Evolutionary conservation across 2,888 invertebrate genomes (phyloP).

Genomic region (Apamea monoglypha): DNA sequence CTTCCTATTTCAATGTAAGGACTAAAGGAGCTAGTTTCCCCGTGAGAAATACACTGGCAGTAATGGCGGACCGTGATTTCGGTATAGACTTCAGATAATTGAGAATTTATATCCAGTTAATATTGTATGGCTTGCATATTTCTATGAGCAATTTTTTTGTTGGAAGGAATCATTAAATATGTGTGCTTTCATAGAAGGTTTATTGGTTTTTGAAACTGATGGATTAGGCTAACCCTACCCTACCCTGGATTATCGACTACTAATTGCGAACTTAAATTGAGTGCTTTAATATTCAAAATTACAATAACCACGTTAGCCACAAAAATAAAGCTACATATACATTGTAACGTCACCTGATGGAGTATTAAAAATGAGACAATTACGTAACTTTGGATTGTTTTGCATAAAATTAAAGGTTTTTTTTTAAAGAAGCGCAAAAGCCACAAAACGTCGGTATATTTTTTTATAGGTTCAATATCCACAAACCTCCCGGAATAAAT

Average conservation of each 20-base stretch:
- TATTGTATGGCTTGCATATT: conserved; percentile 49
- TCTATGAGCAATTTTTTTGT: conserved; percentile 62
- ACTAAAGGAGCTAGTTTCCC: conserved; percentile 77
- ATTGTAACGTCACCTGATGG: background rate
- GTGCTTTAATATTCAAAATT: background rate
- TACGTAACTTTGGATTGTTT: background rate
- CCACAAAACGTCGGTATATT: too few species aligned
- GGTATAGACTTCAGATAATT: conserved; percentile 78
- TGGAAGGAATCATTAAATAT: conserved; percentile 19
- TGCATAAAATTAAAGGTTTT: background rate
- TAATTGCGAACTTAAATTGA: background rate
- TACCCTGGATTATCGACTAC: too few species aligned
- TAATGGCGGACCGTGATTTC: conserved; percentile 76
- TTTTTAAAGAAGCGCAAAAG: background rate
- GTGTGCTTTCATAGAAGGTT: background rate
- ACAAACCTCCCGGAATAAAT: too few species aligned
- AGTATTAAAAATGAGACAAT: background rate
- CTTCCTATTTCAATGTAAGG: conserved; percentile 48
- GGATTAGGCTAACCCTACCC: too few species aligned
- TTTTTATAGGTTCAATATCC: too few species aligned
- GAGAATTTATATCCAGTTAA: conserved; percentile 74
- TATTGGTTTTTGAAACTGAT: background rate
- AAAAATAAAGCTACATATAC: background rate
- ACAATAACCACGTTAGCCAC: background rate
- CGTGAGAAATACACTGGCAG: conserved; percentile 81